Evolutionary conservation across 2,888 invertebrate genomes (phyloP).

Genomic region (Villa cingulata): DNA sequence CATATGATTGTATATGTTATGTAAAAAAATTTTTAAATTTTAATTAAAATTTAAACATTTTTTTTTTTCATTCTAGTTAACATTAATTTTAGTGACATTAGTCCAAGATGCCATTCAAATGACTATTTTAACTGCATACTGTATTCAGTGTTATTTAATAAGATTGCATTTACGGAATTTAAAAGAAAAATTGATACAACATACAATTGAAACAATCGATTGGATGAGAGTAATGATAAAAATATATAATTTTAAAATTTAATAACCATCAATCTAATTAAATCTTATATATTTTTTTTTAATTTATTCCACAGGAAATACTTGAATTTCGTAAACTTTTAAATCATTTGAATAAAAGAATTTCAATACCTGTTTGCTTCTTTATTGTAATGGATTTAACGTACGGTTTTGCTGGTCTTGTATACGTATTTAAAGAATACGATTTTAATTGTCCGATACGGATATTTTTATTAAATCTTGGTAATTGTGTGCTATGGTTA

Average conservation of each 20-base stretch:
- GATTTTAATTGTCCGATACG: constrained; percentile 42
- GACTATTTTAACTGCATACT: constrained; percentile 69
- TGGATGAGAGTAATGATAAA: constrained; percentile 58
- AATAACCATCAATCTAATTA: background rate
- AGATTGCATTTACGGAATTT: constrained; percentile 60
- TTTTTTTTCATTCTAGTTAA: constrained; percentile 37
- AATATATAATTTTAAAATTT: background rate
- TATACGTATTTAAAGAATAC: constrained; percentile 52
- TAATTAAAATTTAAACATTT: background rate
- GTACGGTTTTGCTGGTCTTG: constrained; percentile 54
- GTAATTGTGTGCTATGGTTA: constrained; percentile 34
- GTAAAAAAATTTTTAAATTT: too few relatives aligned
- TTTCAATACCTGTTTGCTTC: constrained; percentile 62
- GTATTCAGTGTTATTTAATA: constrained; percentile 64
- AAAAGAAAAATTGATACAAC: constrained; percentile 55
- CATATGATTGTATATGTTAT: too few relatives aligned
- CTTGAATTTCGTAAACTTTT: constrained; percentile 65
- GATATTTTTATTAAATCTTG: constrained; percentile 56
- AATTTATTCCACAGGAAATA: constrained; percentile 46
- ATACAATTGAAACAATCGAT: constrained; percentile 54
- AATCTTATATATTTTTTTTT: background rate
- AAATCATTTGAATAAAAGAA: constrained; percentile 60
- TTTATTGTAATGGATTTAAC: constrained; percentile 62
- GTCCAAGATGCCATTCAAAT: constrained; percentile 72
- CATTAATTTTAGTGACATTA: constrained; percentile 53